Evolutionary conservation across 2,888 invertebrate genomes (phyloP), one percentile per base, ranked within the genome.

Genomic region (Pollenia labialis): DNA sequence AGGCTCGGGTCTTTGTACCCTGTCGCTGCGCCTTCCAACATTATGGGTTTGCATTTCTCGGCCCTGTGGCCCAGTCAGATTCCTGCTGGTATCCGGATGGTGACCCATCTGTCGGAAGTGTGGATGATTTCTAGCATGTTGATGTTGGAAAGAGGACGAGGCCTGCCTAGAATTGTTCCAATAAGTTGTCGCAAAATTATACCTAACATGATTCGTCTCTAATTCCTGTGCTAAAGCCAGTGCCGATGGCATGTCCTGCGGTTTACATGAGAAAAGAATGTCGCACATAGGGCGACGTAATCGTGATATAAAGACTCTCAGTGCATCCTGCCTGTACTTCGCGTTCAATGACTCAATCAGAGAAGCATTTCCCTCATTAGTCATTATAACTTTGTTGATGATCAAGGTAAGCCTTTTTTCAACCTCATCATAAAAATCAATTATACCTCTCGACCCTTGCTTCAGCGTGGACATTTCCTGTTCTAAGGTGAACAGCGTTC

Each of bases 401-500:
- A n/a, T n/a, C n/a, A n/a, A n/a, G n/a, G n/a, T 62, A 32, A 58
- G 32, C 10, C 58, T 58, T 62, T 62, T 62, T 42, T 62, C 60
- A 42, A 62, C 14, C 42, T 42, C 42, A n/a, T 62, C 60, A 7
- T 62, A 62, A 42, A 62, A 62, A 14, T 62, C 42, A 42, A 42
- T 7, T 40, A 62, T 62, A 42, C n/a, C 40, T n/a, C n/a, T 42
- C 14, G 40, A 8, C 32, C 58, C 32, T 2, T 32, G 58, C 12
- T n/a, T 32, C 58, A 58, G 12, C 3, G 58, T 58, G 6, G 58
- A 58, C 12, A 58, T 2, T 23, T 58, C 32, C 58, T 32, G 32
- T 11, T 56, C 16, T 4, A 56, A 16, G 4, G 23, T 56, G 23
- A 18, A 56, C 9, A 56, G 2, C 2, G 32, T 23, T 32, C 32